Base-by-base conservation (phyloP, 2,888 invertebrate genomes). In the Polydrusus pterygomalis region DNA sequence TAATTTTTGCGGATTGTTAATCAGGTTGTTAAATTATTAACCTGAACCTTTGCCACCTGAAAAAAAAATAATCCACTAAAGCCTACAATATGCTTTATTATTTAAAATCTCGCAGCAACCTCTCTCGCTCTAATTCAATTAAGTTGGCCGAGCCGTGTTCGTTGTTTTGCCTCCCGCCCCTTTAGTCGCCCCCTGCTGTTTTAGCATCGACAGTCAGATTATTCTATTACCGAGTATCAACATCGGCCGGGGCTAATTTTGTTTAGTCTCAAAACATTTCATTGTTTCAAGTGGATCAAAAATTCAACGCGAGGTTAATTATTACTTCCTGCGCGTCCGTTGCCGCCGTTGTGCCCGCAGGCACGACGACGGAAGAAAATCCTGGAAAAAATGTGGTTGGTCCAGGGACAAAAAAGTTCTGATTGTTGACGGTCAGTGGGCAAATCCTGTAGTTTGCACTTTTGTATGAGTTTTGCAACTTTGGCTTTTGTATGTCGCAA, bases 211-310 rank as follows among this genome's bases (percentile, higher is more conserved):
- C 83, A 81, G 89, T 89, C 90, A 91, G 91, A 91, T 91, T 91
- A 91, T 91, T 91, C 91, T 91, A 91, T 91, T 91, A 91, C 91
- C 89, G 89, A 89, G 90, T 90, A 91, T 91, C 91, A 91, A 91
- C 91, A 91, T 90, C 88, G 88, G 89, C 88, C 87, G 86, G 87
- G 88, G 88, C 87, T 88, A 89, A 89, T 90, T 89, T 90, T 91
- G 91, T 91, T 91, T 91, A 90, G 89, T 91, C 89, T 91, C 89
- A 91, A 91, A 91, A 91, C 91, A 91, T 88, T 88, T 88, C 90
- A 91, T 90, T 90, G 90, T 91, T 91, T 90, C 90, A 89, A 89
- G 88, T 89, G 90, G 91, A 91, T 91, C 90, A 91, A 91, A 91
- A 91, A 91, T 91, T 91, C 90, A 91, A 89, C 90, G 89, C 89